Evolutionary conservation across 2,888 invertebrate genomes (phyloP).

Genomic region (Eremobia ochroleuca): DNA sequence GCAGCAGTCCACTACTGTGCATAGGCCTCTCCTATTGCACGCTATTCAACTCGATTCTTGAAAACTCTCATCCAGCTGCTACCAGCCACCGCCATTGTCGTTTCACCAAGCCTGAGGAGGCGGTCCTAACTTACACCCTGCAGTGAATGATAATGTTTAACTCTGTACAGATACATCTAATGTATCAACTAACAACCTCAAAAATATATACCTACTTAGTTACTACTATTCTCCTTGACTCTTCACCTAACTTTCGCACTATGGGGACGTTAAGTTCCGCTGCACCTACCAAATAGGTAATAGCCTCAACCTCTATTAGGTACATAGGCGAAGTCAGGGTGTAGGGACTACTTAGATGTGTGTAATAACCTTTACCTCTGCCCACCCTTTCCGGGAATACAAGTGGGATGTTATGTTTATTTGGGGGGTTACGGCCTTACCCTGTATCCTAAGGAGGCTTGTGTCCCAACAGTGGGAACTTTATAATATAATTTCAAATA

Average conservation of each 20-base stretch:
- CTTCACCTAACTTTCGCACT: not conserved
- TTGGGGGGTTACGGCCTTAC: too few relatives aligned
- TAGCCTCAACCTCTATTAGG: not conserved
- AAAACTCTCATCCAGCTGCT: not conserved
- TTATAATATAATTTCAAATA: conserved; percentile 3
- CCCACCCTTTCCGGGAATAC: too few relatives aligned
- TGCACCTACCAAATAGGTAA: not conserved
- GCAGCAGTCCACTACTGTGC: not conserved
- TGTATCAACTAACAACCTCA: not conserved
- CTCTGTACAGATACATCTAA: not conserved
- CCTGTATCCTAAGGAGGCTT: too few relatives aligned
- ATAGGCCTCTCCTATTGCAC: not conserved
- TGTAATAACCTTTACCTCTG: not conserved
- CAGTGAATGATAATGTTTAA: not conserved
- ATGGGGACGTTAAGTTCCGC: too few relatives aligned
- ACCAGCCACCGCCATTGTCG: not conserved
- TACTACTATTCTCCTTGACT: not conserved
- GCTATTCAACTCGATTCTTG: not conserved
- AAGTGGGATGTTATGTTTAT: not conserved
- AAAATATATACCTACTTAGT: not conserved
- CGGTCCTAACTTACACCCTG: not conserved
- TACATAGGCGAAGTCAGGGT: not conserved
- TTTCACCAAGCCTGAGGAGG: not conserved
- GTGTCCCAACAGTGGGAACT: too few relatives aligned
- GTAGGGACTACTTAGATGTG: not conserved